phyloP scores from a whole-genome alignment of 2,113 vertebrate genomes.

The Varanus komodoensis region DNA sequence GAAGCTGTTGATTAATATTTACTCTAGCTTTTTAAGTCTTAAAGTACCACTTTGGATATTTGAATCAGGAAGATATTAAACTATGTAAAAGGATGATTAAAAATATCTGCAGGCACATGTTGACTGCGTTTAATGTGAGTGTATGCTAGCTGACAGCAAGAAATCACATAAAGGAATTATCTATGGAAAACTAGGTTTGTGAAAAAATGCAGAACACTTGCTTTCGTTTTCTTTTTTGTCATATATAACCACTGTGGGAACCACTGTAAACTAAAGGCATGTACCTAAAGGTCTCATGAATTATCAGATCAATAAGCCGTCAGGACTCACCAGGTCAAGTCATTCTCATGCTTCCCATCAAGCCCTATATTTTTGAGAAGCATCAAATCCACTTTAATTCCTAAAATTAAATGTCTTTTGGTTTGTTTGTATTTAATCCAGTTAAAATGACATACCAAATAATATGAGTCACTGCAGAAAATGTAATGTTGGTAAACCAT shows the following conservation, averaged over 20 bases:
- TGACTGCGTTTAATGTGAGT: neutral
- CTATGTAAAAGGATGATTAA: neutral
- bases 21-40: neutral
- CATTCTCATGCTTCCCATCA: neutral
- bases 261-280: neutral
- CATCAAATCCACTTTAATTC: neutral
- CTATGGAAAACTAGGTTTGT: neutral
- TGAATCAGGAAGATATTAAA: neutral
- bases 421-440: slow-evolving; percentile 36
- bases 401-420: neutral
- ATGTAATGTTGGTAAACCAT: slow-evolving; percentile 30
- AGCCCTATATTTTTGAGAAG: slow-evolving; percentile 15
- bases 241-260: neutral
- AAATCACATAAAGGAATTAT: neutral
- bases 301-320: neutral
- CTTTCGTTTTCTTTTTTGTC: neutral
- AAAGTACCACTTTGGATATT: neutral
- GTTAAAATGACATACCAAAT: neutral
- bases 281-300: too few species aligned
- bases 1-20: neutral
- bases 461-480: slow-evolving; percentile 16
- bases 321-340: too few species aligned
- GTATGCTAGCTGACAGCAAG: neutral
- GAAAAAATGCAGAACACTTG: neutral
- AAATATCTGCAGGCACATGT: neutral